These are phyloP conservation scores for Gymnoscopelus microlampas DNA, from an alignment of 2,797 vertebrate species.

Conservation along the genomic window DNA sequence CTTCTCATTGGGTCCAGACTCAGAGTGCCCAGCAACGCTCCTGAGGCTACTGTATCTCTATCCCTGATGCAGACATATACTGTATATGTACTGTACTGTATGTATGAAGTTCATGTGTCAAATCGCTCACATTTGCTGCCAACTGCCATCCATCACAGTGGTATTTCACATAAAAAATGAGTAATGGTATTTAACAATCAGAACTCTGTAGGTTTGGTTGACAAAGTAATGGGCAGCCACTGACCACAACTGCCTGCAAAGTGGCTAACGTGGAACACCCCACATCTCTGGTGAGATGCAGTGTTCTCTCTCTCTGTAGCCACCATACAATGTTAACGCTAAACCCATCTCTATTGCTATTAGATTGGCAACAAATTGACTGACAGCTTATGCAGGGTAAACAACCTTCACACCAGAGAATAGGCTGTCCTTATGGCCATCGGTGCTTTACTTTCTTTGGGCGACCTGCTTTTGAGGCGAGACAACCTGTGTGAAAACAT, in stretches of 20 bases:
- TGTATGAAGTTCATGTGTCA: constrained; percentile 15
- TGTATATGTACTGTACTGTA: too few relatives aligned
- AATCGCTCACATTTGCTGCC: not conserved
- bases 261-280: constrained; percentile 4
- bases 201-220: not conserved
- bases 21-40: constrained; percentile 30
- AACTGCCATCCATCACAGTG: not conserved
- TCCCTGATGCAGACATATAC: constrained; percentile 40
- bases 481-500: constrained; percentile 43
- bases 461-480: constrained; percentile 42
- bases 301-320: not conserved
- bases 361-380: constrained; percentile 9
- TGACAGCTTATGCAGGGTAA: constrained; percentile 31
- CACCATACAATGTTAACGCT: too few relatives aligned
- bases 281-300: constrained; percentile 8
- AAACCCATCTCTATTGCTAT: not conserved
- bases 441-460: constrained; percentile 13
- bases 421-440: not conserved
- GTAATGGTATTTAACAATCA: too few relatives aligned
- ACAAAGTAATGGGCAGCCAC: not conserved
- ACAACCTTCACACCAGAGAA: constrained; percentile 19
- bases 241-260: not conserved
- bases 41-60: constrained; percentile 44
- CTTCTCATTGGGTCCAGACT: not conserved
- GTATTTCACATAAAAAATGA: too few relatives aligned